These are phyloP conservation scores for Mesocricetus auratus DNA, from an alignment of 2,113 vertebrate genomes.

Conservation along the genomic window DNA sequence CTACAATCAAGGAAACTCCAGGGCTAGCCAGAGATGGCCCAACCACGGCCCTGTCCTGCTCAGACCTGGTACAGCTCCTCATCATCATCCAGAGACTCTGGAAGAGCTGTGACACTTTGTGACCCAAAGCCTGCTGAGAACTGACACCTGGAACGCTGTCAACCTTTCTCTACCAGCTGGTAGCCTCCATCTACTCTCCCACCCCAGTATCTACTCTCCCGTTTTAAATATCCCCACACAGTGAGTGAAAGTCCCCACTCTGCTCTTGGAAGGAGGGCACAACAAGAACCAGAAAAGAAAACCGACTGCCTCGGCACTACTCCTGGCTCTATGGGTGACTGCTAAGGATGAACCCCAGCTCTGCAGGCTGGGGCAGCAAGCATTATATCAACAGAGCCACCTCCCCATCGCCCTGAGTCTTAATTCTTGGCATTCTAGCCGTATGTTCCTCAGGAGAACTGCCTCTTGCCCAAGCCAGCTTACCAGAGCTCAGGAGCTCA, in stretches of 20 bases:
- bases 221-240: neutral
- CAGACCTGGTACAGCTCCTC: neutral
- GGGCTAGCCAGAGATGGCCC: neutral
- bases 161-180: neutral
- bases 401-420: neutral
- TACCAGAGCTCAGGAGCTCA: neutral
- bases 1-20: neutral
- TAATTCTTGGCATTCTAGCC: slow-evolving; percentile 33
- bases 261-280: neutral
- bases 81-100: neutral
- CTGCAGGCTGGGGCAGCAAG: neutral
- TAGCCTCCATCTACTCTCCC: too few relatives aligned
- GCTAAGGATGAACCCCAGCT: too few relatives aligned
- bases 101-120: neutral
- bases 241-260: neutral
- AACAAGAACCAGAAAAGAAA: neutral
- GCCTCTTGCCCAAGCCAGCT: slow-evolving; percentile 4
- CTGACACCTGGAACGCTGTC: neutral
- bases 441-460: neutral
- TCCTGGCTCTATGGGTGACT: neutral
- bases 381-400: neutral
- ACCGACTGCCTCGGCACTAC: neutral
- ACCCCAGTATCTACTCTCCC: neutral
- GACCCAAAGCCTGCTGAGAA: neutral
- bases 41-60: too few relatives aligned